Base-by-base conservation (phyloP, 2,797 vertebrate species). In the Falco rusticolus region DNA sequence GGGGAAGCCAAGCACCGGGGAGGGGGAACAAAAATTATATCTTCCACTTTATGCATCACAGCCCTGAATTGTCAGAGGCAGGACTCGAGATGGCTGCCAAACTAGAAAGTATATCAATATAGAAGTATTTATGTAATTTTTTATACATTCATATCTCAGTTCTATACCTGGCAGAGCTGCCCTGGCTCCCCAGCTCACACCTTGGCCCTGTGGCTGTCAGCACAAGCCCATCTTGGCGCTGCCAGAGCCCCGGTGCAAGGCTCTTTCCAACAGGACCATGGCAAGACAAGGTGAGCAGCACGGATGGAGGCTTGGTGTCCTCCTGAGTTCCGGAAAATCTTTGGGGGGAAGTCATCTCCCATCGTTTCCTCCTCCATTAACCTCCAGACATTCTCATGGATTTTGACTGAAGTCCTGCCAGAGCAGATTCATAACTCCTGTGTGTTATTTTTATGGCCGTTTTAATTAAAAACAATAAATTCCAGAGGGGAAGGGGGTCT, bases 401-500 rank as follows among this genome's bases (percentile, higher is more conserved):
- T 60, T 75, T 28, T 17, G 43, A 14, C 57, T 43, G 48, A 53
- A 72, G 39, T 11, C 43, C 9, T 2, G 18, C n/a, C 37, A 53
- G 17, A 45, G 75, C 41, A 37, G 70, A 74, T 87, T 53, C 54
- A 69, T 0, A 0, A 33, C 64, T 84, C 74, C 37, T 14, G 13
- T 2, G 1, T 19, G 22, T 60, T 72, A 26, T 53, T 89, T 95
- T 91, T 77, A 86, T 1, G 24, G 34, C 29, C 47, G 12, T 91
- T 93, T 89, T 91, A 61, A 96, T 94, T 82, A 84, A 96, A 95
- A 50, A 9, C 5, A 31, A 70, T 82, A 90, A 77, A 89, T 93
- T 94, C 79, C 15, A 2, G 22, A 19, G 64, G 41, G 59, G 50
- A 71, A 92, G 43, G 66, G 63, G 51, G 28, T 85, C 81, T 87